phyloP scores from a whole-genome alignment of 2,888 invertebrate species.

The Perdita meconis region DNA sequence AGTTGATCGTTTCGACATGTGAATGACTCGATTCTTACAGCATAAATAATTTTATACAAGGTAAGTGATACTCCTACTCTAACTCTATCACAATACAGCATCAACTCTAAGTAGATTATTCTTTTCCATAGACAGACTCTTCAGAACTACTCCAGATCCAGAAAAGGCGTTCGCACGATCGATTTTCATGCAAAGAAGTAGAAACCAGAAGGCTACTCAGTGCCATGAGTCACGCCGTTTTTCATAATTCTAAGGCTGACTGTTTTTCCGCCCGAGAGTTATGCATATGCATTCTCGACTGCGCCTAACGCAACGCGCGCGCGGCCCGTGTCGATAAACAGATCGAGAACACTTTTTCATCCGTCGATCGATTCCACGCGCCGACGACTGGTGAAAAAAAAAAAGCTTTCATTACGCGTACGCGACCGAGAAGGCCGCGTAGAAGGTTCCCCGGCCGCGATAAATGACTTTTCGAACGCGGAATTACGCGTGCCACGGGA shows the following conservation, averaged over 20 bases:
- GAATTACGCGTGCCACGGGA: neutral
- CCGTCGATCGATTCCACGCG: neutral
- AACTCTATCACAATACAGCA: no score
- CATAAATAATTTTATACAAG: no score
- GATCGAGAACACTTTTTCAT: neutral
- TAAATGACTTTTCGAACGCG: neutral
- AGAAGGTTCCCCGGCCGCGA: neutral
- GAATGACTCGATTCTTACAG: no score
- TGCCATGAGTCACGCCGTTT: slow-evolving; percentile 44
- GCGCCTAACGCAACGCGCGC: slow-evolving; percentile 4
- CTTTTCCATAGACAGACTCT: neutral
- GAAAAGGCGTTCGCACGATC: slow-evolving; percentile 20
- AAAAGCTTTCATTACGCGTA: neutral
- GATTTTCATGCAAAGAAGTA: slow-evolving; percentile 30
- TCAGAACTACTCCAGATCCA: neutral
- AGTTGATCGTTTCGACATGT: no score
- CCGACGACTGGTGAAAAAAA: neutral
- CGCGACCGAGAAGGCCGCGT: neutral
- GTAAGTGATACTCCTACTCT: no score
- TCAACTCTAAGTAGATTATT: neutral
- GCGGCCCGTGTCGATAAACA: neutral
- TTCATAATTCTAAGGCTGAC: slow-evolving; percentile 50
- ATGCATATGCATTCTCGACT: slow-evolving; percentile 37
- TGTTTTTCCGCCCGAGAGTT: slow-evolving; percentile 38
- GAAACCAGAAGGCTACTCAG: slow-evolving; percentile 44